A percentile compares a stretch with the other conserved stretches of the same genome.
Evolutionary conservation across 2,888 invertebrate genomes (phyloP).

Genomic region (Cheilosia pagana): DNA sequence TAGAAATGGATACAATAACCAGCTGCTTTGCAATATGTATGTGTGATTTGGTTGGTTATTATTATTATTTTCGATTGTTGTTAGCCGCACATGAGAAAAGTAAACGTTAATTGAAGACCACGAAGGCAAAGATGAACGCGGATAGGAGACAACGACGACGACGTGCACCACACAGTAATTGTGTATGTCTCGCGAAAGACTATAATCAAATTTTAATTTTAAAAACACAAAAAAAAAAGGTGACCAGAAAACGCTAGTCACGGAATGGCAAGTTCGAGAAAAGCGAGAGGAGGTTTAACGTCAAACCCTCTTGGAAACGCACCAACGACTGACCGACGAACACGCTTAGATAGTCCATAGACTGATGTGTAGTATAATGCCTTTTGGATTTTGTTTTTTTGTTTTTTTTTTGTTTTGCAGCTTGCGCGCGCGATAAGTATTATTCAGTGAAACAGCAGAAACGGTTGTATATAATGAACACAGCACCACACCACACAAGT

Average conservation of each 20-base stretch:
- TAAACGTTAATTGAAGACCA: constrained; percentile 21
- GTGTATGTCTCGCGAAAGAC: constrained; percentile 40
- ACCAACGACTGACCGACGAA: constrained; percentile 77
- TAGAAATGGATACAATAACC: constrained; percentile 35
- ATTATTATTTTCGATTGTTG: constrained; percentile 19
- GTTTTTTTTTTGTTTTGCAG: constrained; percentile 45
- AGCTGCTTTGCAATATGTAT: constrained; percentile 36
- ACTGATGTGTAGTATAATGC: constrained; percentile 55
- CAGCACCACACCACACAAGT: constrained; percentile 5
- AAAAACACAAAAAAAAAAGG: background rate
- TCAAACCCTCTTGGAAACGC: constrained; percentile 77
- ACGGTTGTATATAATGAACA: constrained; percentile 47
- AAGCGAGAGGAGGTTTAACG: constrained; percentile 68
- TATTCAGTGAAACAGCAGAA: constrained; percentile 68
- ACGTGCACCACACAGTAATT: constrained; percentile 35
- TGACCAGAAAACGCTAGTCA: constrained; percentile 13
- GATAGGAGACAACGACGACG: background rate
- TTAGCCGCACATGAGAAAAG: constrained; percentile 58
- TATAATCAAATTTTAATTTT: background rate
- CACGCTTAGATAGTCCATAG: constrained; percentile 68
- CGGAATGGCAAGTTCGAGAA: constrained; percentile 33
- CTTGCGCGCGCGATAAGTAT: constrained; percentile 69
- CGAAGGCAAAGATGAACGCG: background rate
- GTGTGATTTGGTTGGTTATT: constrained; percentile 1
- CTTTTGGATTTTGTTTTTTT: constrained; percentile 36